Evolutionary conservation across 2,113 vertebrate species (phyloP).

Genomic region (Fulica atra): DNA sequence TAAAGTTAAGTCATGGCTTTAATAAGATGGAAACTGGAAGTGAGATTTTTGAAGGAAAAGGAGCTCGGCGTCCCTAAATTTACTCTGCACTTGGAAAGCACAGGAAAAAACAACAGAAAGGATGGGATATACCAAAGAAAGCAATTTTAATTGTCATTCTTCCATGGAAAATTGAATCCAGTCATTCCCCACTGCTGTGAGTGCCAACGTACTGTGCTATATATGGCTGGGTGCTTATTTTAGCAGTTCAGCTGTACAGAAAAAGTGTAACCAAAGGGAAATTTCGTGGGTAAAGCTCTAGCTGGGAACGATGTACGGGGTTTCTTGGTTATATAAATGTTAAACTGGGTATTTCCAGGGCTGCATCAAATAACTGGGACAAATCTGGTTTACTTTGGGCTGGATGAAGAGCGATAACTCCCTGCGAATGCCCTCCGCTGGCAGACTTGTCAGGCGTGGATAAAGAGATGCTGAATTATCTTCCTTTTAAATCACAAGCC

Average conservation of each 20-base stretch:
- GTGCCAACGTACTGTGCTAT: conserved; percentile 44
- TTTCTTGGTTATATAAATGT: conserved; percentile 40
- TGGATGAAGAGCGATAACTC: conserved; percentile 55
- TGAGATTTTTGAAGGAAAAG: conserved; percentile 74
- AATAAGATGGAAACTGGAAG: conserved; percentile 81
- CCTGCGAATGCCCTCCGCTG: conserved; percentile 24
- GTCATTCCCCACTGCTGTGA: conserved; percentile 23
- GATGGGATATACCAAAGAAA: conserved; percentile 75
- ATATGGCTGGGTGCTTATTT: conserved; percentile 64
- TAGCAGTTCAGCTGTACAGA: conserved; percentile 55
- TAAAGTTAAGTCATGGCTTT: conserved; percentile 81
- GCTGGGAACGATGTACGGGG: conserved; percentile 7
- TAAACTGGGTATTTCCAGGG: conserved; percentile 3
- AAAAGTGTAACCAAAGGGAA: conserved; percentile 31
- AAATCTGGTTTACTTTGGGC: conserved; percentile 42
- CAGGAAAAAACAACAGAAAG: conserved; percentile 67
- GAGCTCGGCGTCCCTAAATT: conserved; percentile 61
- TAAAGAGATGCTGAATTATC: conserved; percentile 60
- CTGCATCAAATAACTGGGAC: conserved; percentile 27
- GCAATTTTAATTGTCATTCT: conserved; percentile 76
- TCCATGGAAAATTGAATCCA: conserved; percentile 78
- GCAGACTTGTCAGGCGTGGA: conserved; percentile 41
- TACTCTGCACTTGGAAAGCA: background rate
- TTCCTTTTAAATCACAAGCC: conserved; percentile 44
- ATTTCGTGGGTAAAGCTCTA: conserved; percentile 38